phyloP scores from a whole-genome alignment of 2,113 vertebrate species.

The Meriones unguiculatus region DNA sequence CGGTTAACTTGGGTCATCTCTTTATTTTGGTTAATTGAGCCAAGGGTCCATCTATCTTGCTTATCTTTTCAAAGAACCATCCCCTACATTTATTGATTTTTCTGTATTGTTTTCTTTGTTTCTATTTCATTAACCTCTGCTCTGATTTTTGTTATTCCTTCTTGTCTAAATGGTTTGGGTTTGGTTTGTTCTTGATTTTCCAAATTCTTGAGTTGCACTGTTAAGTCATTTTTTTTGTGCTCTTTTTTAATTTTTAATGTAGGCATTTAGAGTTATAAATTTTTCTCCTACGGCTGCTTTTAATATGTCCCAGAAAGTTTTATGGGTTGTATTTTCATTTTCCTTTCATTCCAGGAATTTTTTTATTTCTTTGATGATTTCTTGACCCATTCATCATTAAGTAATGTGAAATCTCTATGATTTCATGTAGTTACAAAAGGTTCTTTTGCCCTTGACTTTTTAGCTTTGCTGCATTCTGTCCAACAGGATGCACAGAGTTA shows the following conservation, averaged over 20 bases:
- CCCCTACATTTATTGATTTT: not conserved
- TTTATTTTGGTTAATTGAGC: not conserved
- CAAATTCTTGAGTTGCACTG: not conserved
- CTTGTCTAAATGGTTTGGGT: not conserved
- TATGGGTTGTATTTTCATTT: not conserved
- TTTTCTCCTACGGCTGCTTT: not conserved
- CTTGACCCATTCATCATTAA: not conserved
- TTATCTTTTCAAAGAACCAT: not conserved
- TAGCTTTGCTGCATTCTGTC: not conserved
- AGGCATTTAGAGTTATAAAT: not conserved
- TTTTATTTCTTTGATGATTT: slow-evolving; percentile 1
- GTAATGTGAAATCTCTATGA: not conserved
- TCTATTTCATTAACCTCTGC: not conserved
- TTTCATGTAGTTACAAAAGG: not conserved
- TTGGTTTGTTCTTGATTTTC: not conserved
- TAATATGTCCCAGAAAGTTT: not conserved
- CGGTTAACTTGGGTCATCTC: not conserved
- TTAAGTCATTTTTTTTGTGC: not conserved
- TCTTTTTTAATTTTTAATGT: not conserved
- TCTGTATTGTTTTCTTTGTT: not conserved
- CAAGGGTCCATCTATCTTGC: not conserved
- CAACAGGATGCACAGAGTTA: not conserved
- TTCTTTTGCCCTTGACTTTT: not conserved
- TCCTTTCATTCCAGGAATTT: not conserved
- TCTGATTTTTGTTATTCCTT: not conserved